Base-by-base conservation (phyloP, 2,888 invertebrate species). In the Caenorhabditis wallacei region DNA sequence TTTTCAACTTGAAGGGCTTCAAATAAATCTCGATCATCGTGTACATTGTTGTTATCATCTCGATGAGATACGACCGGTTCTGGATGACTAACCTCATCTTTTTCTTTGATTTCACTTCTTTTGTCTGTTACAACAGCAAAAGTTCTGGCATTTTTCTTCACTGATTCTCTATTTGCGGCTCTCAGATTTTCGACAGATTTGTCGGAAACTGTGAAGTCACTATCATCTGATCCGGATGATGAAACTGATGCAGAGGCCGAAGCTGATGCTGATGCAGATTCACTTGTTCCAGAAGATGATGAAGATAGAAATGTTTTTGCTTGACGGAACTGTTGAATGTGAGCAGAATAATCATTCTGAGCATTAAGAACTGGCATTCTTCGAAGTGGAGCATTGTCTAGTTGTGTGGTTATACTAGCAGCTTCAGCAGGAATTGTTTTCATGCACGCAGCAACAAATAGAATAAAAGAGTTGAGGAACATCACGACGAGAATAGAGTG, bases 281-380 rank as follows among this genome's bases (percentile, higher is more conserved):
- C 40, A 40, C 40, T 40, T 40, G 40, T 40, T 40, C 11, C 40
- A 10, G n/a, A 2, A 24, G 54, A 26, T 13, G 71, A 59, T n/a
- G n/a, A n/a, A n/a, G n/a, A n/a, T n/a, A n/a, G n/a, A n/a, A n/a
- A n/a, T 1, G 68, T 30, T 61, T 68, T 71, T 2, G 66, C 66
- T n/a, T 69, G 61, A 18, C 81, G 81, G 43, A 81, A 81, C 43
- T 75, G 74, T n/a, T 75, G 24, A 24, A 81, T 26, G 43, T 81
- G 81, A n/a, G 69, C 35, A 8, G 56, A 63, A 53, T 81, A 81
- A 24, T 81, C 75, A 18, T 53, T 26, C 13, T 61, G 54, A n/a
- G 56, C 22, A 51, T 2, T 18, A 0, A 64, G 46, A 0, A 76
- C 54, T 13, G 76, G 76, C 53, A 61, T 11, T 43, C 69, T 59